Conservation (phyloP, 1,140 invertebrate species). For the Reticulitermes speratus region DNA sequence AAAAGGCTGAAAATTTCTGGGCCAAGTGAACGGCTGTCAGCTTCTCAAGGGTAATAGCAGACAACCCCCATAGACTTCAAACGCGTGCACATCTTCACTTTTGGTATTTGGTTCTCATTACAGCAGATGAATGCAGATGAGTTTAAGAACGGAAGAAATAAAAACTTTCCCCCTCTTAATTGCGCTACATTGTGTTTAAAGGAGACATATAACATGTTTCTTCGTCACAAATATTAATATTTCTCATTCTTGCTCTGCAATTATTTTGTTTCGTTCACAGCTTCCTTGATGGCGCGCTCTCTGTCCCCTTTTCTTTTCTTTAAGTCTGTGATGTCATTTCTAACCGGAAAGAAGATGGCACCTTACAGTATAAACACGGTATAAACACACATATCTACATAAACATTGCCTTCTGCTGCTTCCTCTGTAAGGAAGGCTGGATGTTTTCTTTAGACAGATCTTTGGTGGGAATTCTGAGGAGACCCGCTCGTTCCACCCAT, state of each 20-base stretch:
- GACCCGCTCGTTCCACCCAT: background rate
- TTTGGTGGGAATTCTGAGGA: background rate
- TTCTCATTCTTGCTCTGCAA: background rate
- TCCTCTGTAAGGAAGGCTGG: background rate
- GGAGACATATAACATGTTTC: background rate
- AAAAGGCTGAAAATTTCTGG: no score
- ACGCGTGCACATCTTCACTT: no score
- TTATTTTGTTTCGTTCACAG: background rate
- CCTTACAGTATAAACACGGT: constrained; percentile 11
- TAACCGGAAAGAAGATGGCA: constrained; percentile 17
- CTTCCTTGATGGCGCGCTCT: background rate
- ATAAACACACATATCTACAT: constrained; percentile 19
- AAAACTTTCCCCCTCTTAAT: no score
- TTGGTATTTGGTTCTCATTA: no score
- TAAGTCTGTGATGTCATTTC: constrained; percentile 6
- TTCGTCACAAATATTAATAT: background rate
- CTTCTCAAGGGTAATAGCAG: no score
- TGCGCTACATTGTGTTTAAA: no score
- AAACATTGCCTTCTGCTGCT: background rate
- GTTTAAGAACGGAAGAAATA: no score
- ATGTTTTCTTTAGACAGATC: constrained; percentile 4
- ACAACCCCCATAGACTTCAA: no score
- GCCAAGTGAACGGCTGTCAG: no score
- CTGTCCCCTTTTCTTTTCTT: background rate
- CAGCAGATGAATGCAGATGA: no score